A percentile compares a stretch with the other conserved stretches of the same genome.
Evolutionary conservation across 2,888 invertebrate genomes (phyloP).

Genomic region (Thelaira solivaga): DNA sequence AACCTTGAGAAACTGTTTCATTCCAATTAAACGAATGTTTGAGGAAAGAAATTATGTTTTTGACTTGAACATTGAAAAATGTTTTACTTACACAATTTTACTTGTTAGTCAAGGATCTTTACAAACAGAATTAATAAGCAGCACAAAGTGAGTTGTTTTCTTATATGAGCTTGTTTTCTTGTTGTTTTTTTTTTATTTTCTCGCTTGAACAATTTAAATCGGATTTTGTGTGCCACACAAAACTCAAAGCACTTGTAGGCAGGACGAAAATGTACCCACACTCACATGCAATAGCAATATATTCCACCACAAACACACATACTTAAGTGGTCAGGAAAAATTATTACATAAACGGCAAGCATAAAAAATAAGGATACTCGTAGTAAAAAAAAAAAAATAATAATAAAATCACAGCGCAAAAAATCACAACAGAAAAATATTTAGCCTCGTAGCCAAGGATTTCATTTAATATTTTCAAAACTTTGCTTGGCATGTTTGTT

Average conservation of each 20-base stretch:
- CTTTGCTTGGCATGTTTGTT: conserved; percentile 45
- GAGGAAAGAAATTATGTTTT: not conserved
- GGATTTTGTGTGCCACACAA: conserved; percentile 22
- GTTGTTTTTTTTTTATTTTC: too few species aligned
- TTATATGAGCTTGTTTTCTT: conserved; percentile 6
- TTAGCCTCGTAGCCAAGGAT: conserved; percentile 46
- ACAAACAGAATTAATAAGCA: conserved; percentile 22
- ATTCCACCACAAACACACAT: conserved; percentile 1
- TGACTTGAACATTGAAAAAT: not conserved
- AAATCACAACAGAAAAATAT: too few species aligned
- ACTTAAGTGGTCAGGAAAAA: conserved; percentile 45
- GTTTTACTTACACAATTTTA: conserved; percentile 11
- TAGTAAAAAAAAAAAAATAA: not conserved
- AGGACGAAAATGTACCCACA: not conserved
- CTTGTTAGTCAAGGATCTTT: conserved; percentile 44
- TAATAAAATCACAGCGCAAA: too few species aligned
- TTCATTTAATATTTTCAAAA: conserved; percentile 53
- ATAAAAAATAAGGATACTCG: conserved; percentile 30
- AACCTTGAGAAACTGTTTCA: conserved; percentile 15
- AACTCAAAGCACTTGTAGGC: conserved; percentile 24
- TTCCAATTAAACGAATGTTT: conserved; percentile 1
- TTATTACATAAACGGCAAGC: not conserved
- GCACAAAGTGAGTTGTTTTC: conserved; percentile 20
- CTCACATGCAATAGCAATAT: not conserved
- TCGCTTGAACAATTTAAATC: conserved; percentile 41